Conservation (phyloP, 2,888 invertebrate species). For the Hetaerina titia region DNA sequence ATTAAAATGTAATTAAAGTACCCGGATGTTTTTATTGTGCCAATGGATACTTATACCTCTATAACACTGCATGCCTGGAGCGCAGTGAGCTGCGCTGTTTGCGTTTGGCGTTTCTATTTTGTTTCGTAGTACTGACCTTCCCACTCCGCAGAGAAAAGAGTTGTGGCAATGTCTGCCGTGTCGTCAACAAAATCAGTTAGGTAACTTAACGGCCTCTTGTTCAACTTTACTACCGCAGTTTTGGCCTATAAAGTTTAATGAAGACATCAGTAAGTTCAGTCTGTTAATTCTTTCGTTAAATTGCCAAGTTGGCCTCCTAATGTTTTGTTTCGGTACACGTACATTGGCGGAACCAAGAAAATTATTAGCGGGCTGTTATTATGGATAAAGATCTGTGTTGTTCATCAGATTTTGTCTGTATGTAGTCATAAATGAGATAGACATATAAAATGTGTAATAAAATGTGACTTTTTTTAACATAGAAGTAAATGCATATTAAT, state of each 20-base stretch:
- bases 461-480: not conserved
- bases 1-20: slow-evolving; percentile 70
- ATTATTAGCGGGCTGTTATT: not conserved
- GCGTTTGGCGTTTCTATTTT: slow-evolving; percentile 22
- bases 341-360: not conserved
- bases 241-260: slow-evolving; percentile 39
- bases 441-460: not conserved
- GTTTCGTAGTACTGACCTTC: slow-evolving; percentile 62
- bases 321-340: not conserved
- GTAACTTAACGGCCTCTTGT: not conserved
- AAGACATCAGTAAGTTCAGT: slow-evolving; percentile 20
- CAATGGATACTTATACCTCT: not conserved
- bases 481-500: not conserved
- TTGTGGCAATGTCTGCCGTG: slow-evolving; percentile 64
- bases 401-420: not conserved
- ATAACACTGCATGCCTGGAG: not conserved
- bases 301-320: not conserved
- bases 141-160: slow-evolving; percentile 61
- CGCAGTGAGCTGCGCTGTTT: not conserved
- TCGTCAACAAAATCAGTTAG: slow-evolving; percentile 53
- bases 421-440: not conserved
- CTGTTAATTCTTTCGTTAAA: not conserved
- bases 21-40: not conserved
- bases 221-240: not conserved
- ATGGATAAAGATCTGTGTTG: not conserved